Percentiles rank a stretch among this genome's conserved stretches.
Evolutionary conservation across 2,888 invertebrate species (phyloP).

Genomic region (Lamellibrachia columna): DNA sequence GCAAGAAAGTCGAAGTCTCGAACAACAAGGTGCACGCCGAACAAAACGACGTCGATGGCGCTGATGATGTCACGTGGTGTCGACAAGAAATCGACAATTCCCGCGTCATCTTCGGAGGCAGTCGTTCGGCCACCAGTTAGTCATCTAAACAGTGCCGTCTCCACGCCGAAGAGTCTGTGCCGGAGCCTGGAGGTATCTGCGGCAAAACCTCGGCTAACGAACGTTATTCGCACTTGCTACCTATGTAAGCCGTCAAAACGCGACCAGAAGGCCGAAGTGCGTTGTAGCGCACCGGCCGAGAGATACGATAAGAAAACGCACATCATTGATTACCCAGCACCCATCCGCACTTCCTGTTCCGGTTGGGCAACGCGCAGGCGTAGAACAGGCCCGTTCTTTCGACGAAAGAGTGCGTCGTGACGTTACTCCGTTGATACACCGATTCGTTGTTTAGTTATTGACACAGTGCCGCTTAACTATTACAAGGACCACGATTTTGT

Average conservation of each 20-base stretch:
- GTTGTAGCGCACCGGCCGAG: not conserved
- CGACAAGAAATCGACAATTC: not conserved
- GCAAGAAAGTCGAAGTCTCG: not conserved
- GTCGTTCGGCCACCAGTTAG: not conserved
- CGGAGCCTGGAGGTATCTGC: not conserved
- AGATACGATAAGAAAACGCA: not conserved
- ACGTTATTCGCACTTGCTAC: not conserved
- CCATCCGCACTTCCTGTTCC: not conserved
- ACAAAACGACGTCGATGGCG: not conserved
- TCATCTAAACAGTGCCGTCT: not conserved
- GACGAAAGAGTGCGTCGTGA: not conserved
- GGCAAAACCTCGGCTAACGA: not conserved
- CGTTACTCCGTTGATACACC: not conserved
- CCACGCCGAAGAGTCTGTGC: not conserved
- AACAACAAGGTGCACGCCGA: not conserved
- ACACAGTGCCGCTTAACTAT: too few relatives aligned
- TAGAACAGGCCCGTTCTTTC: not conserved
- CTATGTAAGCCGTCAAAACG: not conserved
- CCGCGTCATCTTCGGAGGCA: not conserved
- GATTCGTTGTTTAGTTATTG: too few relatives aligned
- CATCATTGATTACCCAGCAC: slow-evolving; percentile 2
- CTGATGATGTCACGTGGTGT: not conserved
- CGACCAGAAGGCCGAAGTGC: not conserved
- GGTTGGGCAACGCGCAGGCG: not conserved
- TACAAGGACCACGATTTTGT: too few relatives aligned